Percentiles rank a stretch among this genome's conserved stretches.
Conservation (phyloP, 2,113 vertebrate species). For the Eulemur rufifrons region DNA sequence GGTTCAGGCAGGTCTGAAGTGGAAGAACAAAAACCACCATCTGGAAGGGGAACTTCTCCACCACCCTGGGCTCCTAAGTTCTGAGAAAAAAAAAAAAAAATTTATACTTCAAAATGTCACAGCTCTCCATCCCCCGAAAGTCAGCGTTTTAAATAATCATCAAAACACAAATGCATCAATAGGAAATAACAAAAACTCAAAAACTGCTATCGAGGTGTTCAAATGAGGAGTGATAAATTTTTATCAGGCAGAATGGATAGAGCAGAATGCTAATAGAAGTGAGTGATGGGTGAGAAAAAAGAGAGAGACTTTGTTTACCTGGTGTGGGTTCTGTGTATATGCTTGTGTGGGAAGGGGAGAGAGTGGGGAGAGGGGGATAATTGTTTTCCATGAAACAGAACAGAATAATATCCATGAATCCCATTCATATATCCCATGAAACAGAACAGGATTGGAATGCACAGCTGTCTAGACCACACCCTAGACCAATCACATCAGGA, state of each 20-base stretch:
- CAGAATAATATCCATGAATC: neutral
- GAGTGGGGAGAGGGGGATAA: accelerated
- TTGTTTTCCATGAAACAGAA: neutral
- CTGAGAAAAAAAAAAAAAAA: neutral
- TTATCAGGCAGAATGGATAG: neutral
- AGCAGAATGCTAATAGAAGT: neutral
- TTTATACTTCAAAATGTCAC: neutral
- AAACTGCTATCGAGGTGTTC: neutral
- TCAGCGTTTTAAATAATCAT: constrained; percentile 1
- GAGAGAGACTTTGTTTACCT: neutral
- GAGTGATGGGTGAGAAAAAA: neutral
- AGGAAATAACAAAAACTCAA: neutral
- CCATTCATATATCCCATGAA: neutral
- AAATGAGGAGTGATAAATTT: neutral
- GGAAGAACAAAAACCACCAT: accelerated
- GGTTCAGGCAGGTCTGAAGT: neutral
- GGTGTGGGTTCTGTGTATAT: accelerated
- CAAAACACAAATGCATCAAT: neutral
- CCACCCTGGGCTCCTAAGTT: too few species aligned
- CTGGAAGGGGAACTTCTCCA: accelerated
- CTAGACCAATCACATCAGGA: neutral
- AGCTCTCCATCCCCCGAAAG: neutral
- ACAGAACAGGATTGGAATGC: neutral
- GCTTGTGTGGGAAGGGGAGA: neutral
- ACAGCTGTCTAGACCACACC: neutral